Percentiles rank a stretch among this genome's conserved stretches.
These are phyloP conservation scores for Drosophila murphyi DNA, from an alignment of 1,140 invertebrate genomes.

Conservation along the genomic window DNA sequence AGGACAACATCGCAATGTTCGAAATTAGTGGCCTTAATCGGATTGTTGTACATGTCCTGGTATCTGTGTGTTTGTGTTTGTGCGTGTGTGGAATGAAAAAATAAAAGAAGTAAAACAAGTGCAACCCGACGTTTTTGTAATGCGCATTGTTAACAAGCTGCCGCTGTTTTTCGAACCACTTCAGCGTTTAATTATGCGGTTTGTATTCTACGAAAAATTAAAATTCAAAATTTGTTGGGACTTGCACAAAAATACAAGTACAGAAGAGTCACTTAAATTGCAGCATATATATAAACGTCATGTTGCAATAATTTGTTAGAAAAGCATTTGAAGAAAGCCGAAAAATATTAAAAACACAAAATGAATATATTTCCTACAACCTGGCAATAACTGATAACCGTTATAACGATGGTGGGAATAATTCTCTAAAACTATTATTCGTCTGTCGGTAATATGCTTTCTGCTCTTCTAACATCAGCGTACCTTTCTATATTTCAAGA, in stretches of 20 bases:
- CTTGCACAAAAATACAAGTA: too few species aligned
- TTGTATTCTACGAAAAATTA: constrained; percentile 10
- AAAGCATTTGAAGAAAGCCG: too few species aligned
- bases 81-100: not conserved
- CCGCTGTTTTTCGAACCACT: constrained; percentile 19
- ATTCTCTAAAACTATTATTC: too few species aligned
- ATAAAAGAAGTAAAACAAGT: constrained; percentile 7
- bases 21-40: constrained; percentile 87
- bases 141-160: constrained; percentile 69
- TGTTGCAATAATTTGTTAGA: too few species aligned
- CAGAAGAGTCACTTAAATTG: too few species aligned
- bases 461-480: not conserved
- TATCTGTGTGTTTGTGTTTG: constrained; percentile 83
- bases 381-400: too few species aligned
- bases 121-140: constrained; percentile 61
- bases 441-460: too few species aligned
- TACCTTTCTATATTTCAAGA: too few species aligned
- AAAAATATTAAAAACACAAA: too few species aligned
- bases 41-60: constrained; percentile 86
- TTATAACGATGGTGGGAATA: too few species aligned
- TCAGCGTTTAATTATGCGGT: constrained; percentile 63
- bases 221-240: not conserved
- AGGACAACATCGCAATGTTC: constrained; percentile 92
- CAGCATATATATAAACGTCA: too few species aligned
- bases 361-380: too few species aligned